Base-by-base conservation (phyloP, 2,888 invertebrate genomes). In the Scrobipalpa atriplicella region DNA sequence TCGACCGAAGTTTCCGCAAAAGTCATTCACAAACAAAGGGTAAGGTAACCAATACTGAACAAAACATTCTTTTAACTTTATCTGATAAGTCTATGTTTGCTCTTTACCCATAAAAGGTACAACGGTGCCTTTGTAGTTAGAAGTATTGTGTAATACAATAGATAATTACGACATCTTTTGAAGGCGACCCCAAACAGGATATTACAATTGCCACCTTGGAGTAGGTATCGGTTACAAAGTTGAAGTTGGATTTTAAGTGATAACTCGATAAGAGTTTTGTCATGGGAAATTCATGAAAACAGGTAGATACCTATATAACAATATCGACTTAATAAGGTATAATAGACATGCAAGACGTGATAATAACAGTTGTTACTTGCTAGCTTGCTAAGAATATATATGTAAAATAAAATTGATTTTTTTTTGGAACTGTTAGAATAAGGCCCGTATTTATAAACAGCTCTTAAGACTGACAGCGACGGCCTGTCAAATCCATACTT, bases 121-220 rank as follows among this genome's bases (percentile, higher is more conserved):
- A 70, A 67, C 82, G 82, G 80, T 68, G 18, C 69, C 78, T 86
- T 87, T 89, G 83, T 82, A 71, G 71, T 69, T 71, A 68, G 67
- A 61, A 71, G 75, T 51, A 58, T 64, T 61, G 68, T 68, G 38
- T 60, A 29, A 41, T 21, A 86, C 84, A 87, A 86, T 81, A 71
- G 79, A 51, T 75, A 80, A 83, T 84, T 81, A 75, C 72, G 67
- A 76, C 82, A 86, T 82, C 81, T 80, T 74, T 83, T 87, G 79
- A 74, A 74, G 63, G 68, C 66, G 76, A 69, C 71, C 72, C 68
- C 73, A 75, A 78, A 75, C 73, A 77, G 18, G 21, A 18, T 19
- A 41, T 21, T 21, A 62, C 62, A 47, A 62, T 58, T 58, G 58
- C 58, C 36, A 58, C 58, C 29, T 58, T 38, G 56, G n/a, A 58